Percentiles rank a stretch among this genome's conserved stretches.
Evolutionary conservation across 2,113 vertebrate species (phyloP).

Genomic region (Vombatus ursinus): DNA sequence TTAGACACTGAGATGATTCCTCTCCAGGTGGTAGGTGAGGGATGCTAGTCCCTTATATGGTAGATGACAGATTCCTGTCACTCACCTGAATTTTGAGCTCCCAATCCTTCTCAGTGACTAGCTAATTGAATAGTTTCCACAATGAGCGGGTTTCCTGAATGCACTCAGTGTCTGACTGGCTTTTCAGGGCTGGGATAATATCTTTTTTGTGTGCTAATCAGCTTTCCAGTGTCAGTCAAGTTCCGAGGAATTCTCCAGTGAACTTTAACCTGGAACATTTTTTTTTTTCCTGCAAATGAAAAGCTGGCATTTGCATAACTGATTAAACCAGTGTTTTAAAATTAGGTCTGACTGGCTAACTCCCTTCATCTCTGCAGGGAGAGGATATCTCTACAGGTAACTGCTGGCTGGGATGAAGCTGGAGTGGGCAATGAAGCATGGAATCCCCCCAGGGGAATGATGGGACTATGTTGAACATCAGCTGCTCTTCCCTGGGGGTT

Average conservation of each 20-base stretch:
- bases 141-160: slow-evolving; percentile 57
- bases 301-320: slow-evolving; percentile 64
- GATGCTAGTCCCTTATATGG: neutral
- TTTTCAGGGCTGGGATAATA: slow-evolving; percentile 61
- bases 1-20: neutral
- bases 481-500: neutral
- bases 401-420: neutral
- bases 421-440: neutral
- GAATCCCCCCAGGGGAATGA: neutral
- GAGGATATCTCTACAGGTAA: neutral
- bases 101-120: slow-evolving; percentile 58
- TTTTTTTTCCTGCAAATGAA: slow-evolving; percentile 28
- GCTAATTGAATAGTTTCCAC: slow-evolving; percentile 67
- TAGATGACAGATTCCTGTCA: neutral
- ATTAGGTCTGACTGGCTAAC: neutral
- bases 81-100: neutral
- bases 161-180: slow-evolving; percentile 54
- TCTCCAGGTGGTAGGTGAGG: neutral
- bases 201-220: slow-evolving; percentile 60
- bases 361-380: neutral
- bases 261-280: slow-evolving; percentile 66
- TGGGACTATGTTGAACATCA: neutral
- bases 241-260: slow-evolving; percentile 47
- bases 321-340: slow-evolving; percentile 55
- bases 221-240: slow-evolving; percentile 71